Evolutionary conservation across 1,140 invertebrate species (phyloP).

Genomic region (Potamilus streckersoni): DNA sequence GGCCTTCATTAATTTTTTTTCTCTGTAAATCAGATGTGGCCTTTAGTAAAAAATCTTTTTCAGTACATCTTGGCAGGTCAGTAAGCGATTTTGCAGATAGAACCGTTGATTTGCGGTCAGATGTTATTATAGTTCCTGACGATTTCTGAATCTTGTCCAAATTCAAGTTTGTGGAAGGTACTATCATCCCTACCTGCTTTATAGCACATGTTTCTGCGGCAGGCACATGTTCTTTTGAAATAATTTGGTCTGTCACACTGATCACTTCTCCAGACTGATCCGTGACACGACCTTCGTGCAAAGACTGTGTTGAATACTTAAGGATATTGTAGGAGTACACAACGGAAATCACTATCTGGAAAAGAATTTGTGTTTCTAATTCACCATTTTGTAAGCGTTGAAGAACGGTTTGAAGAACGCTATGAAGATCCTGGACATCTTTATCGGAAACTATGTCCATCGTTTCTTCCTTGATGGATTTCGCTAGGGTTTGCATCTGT

Average conservation of each 20-base stretch:
- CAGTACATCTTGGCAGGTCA: background rate
- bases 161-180: conserved; percentile 1
- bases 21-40: conserved; percentile 2
- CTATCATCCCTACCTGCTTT: conserved; percentile 5
- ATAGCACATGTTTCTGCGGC: conserved; percentile 9
- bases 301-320: background rate
- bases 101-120: background rate
- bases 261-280: conserved; percentile 8
- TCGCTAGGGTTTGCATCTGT: conserved; percentile 9
- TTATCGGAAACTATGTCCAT: background rate
- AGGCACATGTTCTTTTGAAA: background rate
- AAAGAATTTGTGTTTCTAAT: conserved; percentile 14
- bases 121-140: background rate
- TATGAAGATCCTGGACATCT: conserved; percentile 10
- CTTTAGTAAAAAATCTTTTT: background rate
- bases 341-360: conserved; percentile 24
- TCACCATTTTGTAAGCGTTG: conserved; percentile 3
- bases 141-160: conserved; percentile 3
- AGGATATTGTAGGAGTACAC: conserved; percentile 20
- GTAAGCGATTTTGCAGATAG: background rate
- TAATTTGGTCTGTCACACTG: conserved; percentile 12
- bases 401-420: conserved; percentile 13
- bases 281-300: background rate
- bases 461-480: conserved; percentile 17
- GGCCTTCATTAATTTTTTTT: background rate